Evolutionary conservation across 2,113 vertebrate species (phyloP).

Genomic region (Pollachius pollachius): DNA sequence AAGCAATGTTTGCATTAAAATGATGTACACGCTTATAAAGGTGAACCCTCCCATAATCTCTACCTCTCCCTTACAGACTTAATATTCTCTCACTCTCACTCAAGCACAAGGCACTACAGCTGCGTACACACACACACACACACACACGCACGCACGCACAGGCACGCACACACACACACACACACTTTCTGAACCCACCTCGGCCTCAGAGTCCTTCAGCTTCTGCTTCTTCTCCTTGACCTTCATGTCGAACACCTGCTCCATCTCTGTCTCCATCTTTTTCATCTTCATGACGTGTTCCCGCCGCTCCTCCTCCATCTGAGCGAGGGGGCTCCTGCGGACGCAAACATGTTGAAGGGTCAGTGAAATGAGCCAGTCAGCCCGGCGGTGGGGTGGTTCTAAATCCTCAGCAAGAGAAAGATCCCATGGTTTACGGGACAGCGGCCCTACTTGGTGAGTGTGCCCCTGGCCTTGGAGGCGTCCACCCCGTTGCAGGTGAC

Average conservation of each 20-base stretch:
- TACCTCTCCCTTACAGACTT: too few relatives aligned
- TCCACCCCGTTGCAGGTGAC: slow-evolving; percentile 81
- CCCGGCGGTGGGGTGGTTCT: neutral
- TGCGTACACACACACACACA: neutral
- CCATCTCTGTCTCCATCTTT: slow-evolving; percentile 84
- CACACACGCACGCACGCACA: neutral
- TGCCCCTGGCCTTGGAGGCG: slow-evolving; percentile 72
- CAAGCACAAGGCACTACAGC: too few relatives aligned
- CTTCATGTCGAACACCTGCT: slow-evolving; percentile 84
- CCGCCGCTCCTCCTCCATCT: slow-evolving; percentile 81
- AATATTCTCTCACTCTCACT: too few relatives aligned
- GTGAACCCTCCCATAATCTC: too few relatives aligned
- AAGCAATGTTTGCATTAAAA: neutral
- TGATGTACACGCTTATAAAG: neutral
- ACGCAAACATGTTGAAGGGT: neutral
- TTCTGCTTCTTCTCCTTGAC: slow-evolving; percentile 84
- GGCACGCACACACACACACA: neutral
- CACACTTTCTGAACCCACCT: slow-evolving; percentile 55
- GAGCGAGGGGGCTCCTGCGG: slow-evolving; percentile 76
- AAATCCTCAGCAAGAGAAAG: neutral
- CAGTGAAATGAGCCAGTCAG: neutral
- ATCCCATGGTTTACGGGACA: neutral
- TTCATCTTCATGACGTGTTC: slow-evolving; percentile 84
- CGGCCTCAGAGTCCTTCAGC: slow-evolving; percentile 80
- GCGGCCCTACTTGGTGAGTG: slow-evolving; percentile 73